phyloP scores from a whole-genome alignment of 2,888 invertebrate species.

The Aphodius sticticus region DNA sequence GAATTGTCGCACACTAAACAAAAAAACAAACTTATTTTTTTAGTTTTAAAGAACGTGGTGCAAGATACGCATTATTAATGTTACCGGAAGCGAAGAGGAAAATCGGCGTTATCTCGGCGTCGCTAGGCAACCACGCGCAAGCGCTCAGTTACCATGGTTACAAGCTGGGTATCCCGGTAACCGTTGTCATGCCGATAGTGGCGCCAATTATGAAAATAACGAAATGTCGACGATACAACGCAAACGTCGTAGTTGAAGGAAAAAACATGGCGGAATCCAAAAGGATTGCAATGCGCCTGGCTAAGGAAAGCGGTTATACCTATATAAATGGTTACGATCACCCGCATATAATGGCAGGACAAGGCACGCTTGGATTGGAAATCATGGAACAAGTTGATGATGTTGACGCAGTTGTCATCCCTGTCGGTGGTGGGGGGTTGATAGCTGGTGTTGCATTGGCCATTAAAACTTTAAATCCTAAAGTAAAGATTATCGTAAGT shows the following conservation, averaged over 20 bases:
- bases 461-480: constrained; percentile 84
- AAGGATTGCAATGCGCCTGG: constrained; percentile 76
- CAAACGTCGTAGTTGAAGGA: constrained; percentile 84
- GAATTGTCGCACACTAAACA: no score
- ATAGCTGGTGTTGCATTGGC: constrained; percentile 92
- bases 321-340: constrained; percentile 97
- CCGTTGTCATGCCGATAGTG: constrained; percentile 93
- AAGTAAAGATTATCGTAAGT: constrained; percentile 83
- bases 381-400: constrained; percentile 89
- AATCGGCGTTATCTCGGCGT: constrained; percentile 89
- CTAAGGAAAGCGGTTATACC: constrained; percentile 72
- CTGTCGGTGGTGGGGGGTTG: constrained; percentile 93
- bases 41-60: constrained; percentile 95
- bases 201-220: constrained; percentile 97
- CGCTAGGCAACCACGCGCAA: constrained; percentile 93
- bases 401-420: constrained; percentile 89
- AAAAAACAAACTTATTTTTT: constrained; percentile 32
- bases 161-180: constrained; percentile 68
- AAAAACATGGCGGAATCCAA: constrained; percentile 87
- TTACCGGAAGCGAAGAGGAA: constrained; percentile 75
- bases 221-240: constrained; percentile 84
- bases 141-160: constrained; percentile 76
- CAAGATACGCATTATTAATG: constrained; percentile 83
- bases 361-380: constrained; percentile 93
- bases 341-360: constrained; percentile 94